Base-by-base conservation (phyloP, 2,113 vertebrate species). In the Climacteris rufus region DNA sequence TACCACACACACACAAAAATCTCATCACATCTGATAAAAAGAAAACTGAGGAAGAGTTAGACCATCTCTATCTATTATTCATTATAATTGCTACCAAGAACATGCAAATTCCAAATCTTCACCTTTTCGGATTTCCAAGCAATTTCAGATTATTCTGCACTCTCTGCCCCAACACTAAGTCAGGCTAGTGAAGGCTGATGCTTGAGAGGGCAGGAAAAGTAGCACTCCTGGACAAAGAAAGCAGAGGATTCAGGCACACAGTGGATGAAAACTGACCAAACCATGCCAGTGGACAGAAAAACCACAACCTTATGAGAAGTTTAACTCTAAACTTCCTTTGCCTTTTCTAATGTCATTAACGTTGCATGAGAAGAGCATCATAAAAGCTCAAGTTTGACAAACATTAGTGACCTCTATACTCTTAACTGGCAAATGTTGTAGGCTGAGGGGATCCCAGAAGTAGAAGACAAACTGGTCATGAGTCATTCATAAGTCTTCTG, bases 1-100 rank as follows among this genome's bases (percentile, higher is more conserved):
- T 93, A 53, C 89, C 91, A 60, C 86, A 92, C 93, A 78, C 74
- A 65, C 5, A 83, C 1, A 87, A 25, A 93, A 91, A 83, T 83
- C 61, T 88, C 82, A 90, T 53, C 31, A 65, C 18, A 90, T 93
- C 56, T 94, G 69, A 95, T 77, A 81, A 81, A 85, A 81, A 76
- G 22, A 60, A 60, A 84, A 84, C 23, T 44, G 33, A 45, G 15
- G 11, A 84, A 47, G 33, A 86, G 35, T 79, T n/a, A 85, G 66
- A 50, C 19, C 56, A 89, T 39, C 69, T 81, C 27, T 71, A 87
- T 25, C 31, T 22, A n/a, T 45, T 68, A 61, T 11, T 65, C 18
- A 15, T 74, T 66, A 0, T 18, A 83, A 91, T 9, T 79, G 33
- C 42, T 39, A 89, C 28, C 23, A 87, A 65, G 21, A 64, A 91